These are phyloP conservation scores for Xylocampa areola DNA, from an alignment of 2,888 invertebrate species.

Conservation along the genomic window DNA sequence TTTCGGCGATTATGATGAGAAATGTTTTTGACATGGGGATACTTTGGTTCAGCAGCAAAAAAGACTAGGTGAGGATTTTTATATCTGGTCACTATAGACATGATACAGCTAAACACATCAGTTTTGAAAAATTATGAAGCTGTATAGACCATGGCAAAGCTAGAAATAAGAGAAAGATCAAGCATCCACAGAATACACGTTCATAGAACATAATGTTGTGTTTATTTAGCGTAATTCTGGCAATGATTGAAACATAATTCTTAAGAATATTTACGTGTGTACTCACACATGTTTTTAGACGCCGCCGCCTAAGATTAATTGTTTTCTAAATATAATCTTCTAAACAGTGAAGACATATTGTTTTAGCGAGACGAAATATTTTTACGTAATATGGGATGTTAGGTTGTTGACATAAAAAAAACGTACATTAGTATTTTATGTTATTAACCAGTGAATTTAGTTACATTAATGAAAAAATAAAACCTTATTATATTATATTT, in stretches of 20 bases:
- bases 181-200: conserved; percentile 14
- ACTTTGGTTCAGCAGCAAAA: too few species aligned
- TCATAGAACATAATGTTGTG: conserved; percentile 7
- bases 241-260: conserved; percentile 31
- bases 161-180: too few species aligned
- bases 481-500: too few species aligned
- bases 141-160: too few species aligned
- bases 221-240: conserved; percentile 2
- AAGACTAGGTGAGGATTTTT: too few species aligned
- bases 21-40: too few species aligned
- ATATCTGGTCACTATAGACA: too few species aligned
- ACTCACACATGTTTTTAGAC: conserved; percentile 35
- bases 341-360: conserved; percentile 44
- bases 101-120: too few species aligned
- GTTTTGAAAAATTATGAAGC: too few species aligned
- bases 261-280: conserved; percentile 27
- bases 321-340: conserved; percentile 46
- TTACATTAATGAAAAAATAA: too few species aligned
- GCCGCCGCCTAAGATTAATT: conserved; percentile 41
- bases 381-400: not conserved
- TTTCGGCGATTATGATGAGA: too few species aligned
- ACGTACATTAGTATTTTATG: too few species aligned
- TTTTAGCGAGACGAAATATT: conserved; percentile 18
- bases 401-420: not conserved
- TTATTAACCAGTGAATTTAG: not conserved